Base-by-base conservation (phyloP, 2,888 invertebrate species). In the Loripinus fragilis region DNA sequence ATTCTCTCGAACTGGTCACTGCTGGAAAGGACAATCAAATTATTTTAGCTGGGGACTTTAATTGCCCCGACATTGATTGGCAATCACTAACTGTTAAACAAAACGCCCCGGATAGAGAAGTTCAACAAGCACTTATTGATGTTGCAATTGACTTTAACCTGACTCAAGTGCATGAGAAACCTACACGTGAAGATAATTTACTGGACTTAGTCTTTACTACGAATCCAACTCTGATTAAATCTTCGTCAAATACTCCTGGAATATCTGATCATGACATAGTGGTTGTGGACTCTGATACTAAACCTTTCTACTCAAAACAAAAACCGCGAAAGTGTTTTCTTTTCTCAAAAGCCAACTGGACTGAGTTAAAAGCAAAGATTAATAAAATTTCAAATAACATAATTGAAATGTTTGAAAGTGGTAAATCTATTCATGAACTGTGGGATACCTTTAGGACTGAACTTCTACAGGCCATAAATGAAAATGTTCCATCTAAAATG, bases 261-360 rank as follows among this genome's bases (percentile, higher is more conserved):
- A n/a, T n/a, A n/a, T n/a, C n/a, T n/a, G n/a, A n/a, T n/a, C n/a
- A n/a, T n/a, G n/a, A n/a, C n/a, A n/a, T n/a, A n/a, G n/a, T n/a
- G n/a, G n/a, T n/a, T n/a, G n/a, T n/a, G n/a, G n/a, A n/a, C n/a
- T n/a, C n/a, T n/a, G n/a, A n/a, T n/a, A n/a, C n/a, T n/a, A n/a
- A n/a, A n/a, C n/a, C n/a, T 42, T 8, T 42, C 15, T 42, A 42
- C 15, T 8, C 42, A 15, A 55, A 42, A 66, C 20, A 15, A 42
- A 30, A 42, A 69, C 30, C 70, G 10, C 50, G 67, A 48, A 78
- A 74, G 28, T 55, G 67, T 35, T 50, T 64, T 25, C 12, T 69
- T 2, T 68, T 66, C 35, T 42, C 33, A 3, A 72, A 64, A 25
- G 70, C 65, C 25, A 68, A 72, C 28, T 72, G 69, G 76, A 23